phyloP scores from a whole-genome alignment of 2,888 invertebrate species.

The Lasius platythorax region DNA sequence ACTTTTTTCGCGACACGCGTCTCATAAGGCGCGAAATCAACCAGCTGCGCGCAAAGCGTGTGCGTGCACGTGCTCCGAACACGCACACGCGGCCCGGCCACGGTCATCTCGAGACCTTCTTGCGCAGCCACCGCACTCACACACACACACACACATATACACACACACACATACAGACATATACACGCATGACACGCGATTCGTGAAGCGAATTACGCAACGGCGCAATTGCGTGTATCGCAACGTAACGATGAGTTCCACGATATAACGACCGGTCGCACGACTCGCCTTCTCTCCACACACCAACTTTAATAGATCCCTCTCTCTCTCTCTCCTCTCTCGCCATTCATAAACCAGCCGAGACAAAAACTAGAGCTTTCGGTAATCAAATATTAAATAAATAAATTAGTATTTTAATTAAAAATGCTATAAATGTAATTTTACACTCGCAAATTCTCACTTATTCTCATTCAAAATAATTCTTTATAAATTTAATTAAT shows the following conservation, averaged over 20 bases:
- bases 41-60: constrained; percentile 1
- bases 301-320: constrained; percentile 36
- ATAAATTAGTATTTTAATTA: background rate
- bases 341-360: constrained; percentile 60
- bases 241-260: constrained; percentile 57
- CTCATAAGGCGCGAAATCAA: constrained; percentile 18
- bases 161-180: background rate
- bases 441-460: background rate
- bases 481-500: background rate
- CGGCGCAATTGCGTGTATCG: constrained; percentile 62
- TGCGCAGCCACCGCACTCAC: constrained; percentile 57
- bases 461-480: background rate
- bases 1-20: background rate
- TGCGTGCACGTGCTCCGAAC: constrained; percentile 9
- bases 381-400: background rate
- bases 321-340: background rate
- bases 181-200: background rate
- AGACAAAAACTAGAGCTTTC: background rate
- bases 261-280: constrained; percentile 34
- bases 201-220: constrained; percentile 62
- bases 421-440: background rate
- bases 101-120: constrained; percentile 78
- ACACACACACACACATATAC: constrained; percentile 42
- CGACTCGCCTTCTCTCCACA: constrained; percentile 12
- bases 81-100: constrained; percentile 70